These are phyloP conservation scores for Microtus montanus DNA, from an alignment of 2,113 vertebrate species.

Conservation along the genomic window DNA sequence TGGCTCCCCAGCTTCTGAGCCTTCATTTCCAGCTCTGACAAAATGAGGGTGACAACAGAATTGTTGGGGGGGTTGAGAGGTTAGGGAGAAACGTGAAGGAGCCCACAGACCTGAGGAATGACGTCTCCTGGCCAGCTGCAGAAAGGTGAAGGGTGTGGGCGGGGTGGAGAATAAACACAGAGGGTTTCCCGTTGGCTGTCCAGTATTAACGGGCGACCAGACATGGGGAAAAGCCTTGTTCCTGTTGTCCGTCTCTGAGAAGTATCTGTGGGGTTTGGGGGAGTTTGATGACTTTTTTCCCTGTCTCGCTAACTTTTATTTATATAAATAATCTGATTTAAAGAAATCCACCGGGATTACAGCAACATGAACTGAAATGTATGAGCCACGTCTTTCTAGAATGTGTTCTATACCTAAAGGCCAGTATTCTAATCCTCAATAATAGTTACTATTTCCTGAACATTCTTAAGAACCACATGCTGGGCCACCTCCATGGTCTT, in stretches of 20 bases:
- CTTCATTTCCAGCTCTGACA: neutral
- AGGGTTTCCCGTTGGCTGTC: fast-evolving
- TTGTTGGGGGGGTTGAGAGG: neutral
- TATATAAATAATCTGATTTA: neutral
- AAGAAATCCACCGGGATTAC: conserved; percentile 1
- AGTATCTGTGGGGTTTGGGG: neutral
- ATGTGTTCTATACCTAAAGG: neutral
- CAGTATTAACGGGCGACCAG: neutral
- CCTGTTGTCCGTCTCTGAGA: neutral
- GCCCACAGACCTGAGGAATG: neutral
- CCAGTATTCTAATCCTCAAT: neutral
- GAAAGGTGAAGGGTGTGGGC: no score
- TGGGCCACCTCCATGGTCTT: neutral
- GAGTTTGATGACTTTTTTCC: neutral
- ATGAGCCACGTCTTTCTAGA: neutral
- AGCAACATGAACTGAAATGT: neutral
- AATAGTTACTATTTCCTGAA: neutral
- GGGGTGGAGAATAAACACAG: fast-evolving
- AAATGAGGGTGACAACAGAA: neutral
- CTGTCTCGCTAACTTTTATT: neutral
- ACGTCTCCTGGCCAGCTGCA: neutral
- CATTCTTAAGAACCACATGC: neutral
- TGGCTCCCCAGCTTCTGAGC: neutral
- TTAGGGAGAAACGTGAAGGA: neutral
- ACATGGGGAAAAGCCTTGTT: neutral